Base-by-base conservation (phyloP, 2,888 invertebrate genomes). In the Diaphora mendica region DNA sequence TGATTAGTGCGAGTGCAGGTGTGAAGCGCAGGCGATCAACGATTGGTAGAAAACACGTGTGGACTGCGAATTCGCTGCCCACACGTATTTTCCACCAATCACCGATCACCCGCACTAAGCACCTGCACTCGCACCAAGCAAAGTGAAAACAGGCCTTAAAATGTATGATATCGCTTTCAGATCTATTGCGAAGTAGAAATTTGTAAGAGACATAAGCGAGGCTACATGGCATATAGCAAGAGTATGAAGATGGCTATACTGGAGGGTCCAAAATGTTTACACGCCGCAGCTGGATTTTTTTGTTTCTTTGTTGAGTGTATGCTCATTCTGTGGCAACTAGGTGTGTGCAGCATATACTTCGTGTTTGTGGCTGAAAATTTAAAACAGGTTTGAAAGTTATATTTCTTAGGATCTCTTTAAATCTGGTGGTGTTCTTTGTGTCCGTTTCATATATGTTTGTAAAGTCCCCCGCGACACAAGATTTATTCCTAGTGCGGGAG, bases 321-420 rank as follows among this genome's bases (percentile, higher is more conserved):
- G 81, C 94, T 97, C 71, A 93, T 98, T 81, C 87, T 97, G 55
- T 98, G 98, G 90, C 99, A 99, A 93, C 94, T 98, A 78, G 99
- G 99, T 73, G 98, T 98, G 84, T 99, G 99, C 91, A 98, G 98
- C 89, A 98, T 98, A 33, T 99, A 98, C 93, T 96, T 98, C 77
- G 97, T 98, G 33, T 98, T 98, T 90, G 97, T 98, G 68, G 97
- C 97, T 0, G 96, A 96, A 75, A 98, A 97, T 89, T 86, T 98
- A 39, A 96, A 97, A 88, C 95, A 96, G 91, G 96, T 97, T 51
- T 51, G 51, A 8, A 51, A 8, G 23, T 23, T 9, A 23, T 2
- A 51, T 51, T 23, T 17, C 2, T 23, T 23, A 51, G 15, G 44
- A 44, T 44, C 15, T 44, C 44, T 44, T 15, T 44, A 1, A 44